Evolutionary conservation across 2,113 vertebrate genomes (phyloP).

Genomic region (Plectropomus leopardus): DNA sequence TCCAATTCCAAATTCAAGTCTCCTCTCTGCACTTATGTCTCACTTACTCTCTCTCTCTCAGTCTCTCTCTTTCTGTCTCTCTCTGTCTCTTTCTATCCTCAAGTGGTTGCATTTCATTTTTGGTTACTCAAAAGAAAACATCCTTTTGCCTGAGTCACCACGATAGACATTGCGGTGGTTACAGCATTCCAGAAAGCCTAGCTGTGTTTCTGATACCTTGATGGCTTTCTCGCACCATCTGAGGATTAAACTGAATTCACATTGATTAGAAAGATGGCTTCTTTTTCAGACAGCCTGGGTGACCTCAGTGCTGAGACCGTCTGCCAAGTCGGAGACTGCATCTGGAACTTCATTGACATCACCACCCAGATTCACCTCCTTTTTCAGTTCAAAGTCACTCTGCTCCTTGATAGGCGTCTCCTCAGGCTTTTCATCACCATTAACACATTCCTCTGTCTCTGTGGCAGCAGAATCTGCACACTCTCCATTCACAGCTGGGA

Average conservation of each 20-base stretch:
- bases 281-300: slow-evolving; percentile 79
- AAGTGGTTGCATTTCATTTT: slow-evolving; percentile 79
- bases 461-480: slow-evolving; percentile 49
- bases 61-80: slow-evolving; percentile 20
- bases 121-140: slow-evolving; percentile 76
- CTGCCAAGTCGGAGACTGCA: slow-evolving; percentile 67
- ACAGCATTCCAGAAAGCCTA: slow-evolving; percentile 67
- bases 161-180: slow-evolving; percentile 67
- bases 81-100: slow-evolving; percentile 42
- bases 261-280: slow-evolving; percentile 56
- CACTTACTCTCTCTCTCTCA: slow-evolving; percentile 12
- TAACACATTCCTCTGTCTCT: slow-evolving; percentile 76
- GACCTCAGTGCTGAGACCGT: slow-evolving; percentile 71
- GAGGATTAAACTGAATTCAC: slow-evolving; percentile 69
- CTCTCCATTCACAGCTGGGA: slow-evolving; percentile 75
- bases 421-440: slow-evolving; percentile 71
- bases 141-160: slow-evolving; percentile 75
- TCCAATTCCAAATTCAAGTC: slow-evolving; percentile 44
- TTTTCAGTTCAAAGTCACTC: slow-evolving; percentile 84
- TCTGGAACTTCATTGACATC: slow-evolving; percentile 72
- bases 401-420: slow-evolving; percentile 69
- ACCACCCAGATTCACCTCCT: slow-evolving; percentile 75
- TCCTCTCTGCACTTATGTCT: slow-evolving; percentile 35
- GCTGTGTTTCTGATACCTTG: slow-evolving; percentile 62
- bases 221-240: slow-evolving; percentile 63